Base-by-base conservation (phyloP, 2,113 vertebrate genomes). In the Tautogolabrus adspersus region DNA sequence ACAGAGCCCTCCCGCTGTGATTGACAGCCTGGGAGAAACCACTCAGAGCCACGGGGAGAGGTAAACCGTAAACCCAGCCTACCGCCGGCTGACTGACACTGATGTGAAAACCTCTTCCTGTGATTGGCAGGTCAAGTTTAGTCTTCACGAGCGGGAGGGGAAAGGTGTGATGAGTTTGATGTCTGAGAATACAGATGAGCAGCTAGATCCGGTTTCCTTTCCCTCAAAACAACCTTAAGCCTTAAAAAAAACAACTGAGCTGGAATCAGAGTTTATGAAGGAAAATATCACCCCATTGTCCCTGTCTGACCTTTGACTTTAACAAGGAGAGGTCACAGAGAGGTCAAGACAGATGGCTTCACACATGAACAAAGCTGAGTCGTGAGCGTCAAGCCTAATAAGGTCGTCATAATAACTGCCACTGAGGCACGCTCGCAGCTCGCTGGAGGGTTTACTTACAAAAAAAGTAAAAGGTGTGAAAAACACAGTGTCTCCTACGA, bases 11-110 rank as follows among this genome's bases (percentile, higher is more conserved):
- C 63, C 77, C 11, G 49, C 59, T 77, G 71, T 83, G 87, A 92
- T 52, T 90, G 90, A 84, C 89, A 87, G 87, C 75, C 71, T 57
- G 74, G 70, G 72, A 77, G 77, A 85, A 89, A 77, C 69, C 84
- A 87, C 86, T 85, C 72, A 21, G 64, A 77, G 69, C 78, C 62
- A 54, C 57, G 2, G 58, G 63, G 81, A 58, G 74, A 81, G 61
- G 65, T 64, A 84, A 86, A 80, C 83, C 71, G 75, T 72, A 81
- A 79, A 68, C 62, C 80, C 66, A 52, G 67, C 65, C 77, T 38
- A 65, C 69, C 77, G 56, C 76, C 60, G 11, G 34, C 52, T 82
- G 88, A 88, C 68, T 80, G 90, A 88, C 87, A 64, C 77, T 81
- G 78, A 87, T 79, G 88, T 81, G 84, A 62, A 72, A 85, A 83